Evolutionary conservation across 1,140 invertebrate species (phyloP), one percentile per base, ranked within the genome.

Genomic region (Alviniconcha marisindica): DNA sequence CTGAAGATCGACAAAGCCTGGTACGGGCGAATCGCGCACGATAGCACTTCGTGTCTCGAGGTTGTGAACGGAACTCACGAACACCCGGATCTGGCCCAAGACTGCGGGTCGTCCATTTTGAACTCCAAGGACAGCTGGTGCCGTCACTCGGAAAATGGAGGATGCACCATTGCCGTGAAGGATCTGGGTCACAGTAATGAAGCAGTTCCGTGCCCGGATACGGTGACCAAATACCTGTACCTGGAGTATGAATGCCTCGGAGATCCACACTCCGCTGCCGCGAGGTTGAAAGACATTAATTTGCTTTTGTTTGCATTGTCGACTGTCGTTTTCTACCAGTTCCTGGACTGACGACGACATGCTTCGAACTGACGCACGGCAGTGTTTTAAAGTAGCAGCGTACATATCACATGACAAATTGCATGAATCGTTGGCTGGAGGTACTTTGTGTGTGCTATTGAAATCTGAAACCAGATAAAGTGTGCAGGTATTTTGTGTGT

Each of bases 161-260:
- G 73, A 28, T 76, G 73, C 31, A 76, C 18, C 40, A 31, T 76
- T 12, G n/a, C 5, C 3, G 73, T 76, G 21, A 40, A 2, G 10
- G 42, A 48, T 12, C n/a, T 51, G 73, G 44, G 21, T 7, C 40
- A n/a, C 7, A n/a, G 40, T 28, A 33, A 18, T 3, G 44, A 76
- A 14, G 73, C 0, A 12, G 28, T 7, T 15, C 2, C 21, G 31
- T 76, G 73, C 21, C 73, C 73, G 24, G 73, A 48, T 1, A 36
- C n/a, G 4, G 73, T 51, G 73, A n/a, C 42, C 31, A 48, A 76
- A 42, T 76, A 76, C 21, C 73, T 76, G 42, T 76, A 76, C 42
- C 31, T 76, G 73, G 73, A 76, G 44, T 76, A 51, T 42, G 24
- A 54, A n/a, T 76, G 73, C n/a, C 38, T 71, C 15, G 69, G 24